Conservation (phyloP, 30 jellyfish, hydroid and myxozoan species). For the Sanderia malayensis region DNA sequence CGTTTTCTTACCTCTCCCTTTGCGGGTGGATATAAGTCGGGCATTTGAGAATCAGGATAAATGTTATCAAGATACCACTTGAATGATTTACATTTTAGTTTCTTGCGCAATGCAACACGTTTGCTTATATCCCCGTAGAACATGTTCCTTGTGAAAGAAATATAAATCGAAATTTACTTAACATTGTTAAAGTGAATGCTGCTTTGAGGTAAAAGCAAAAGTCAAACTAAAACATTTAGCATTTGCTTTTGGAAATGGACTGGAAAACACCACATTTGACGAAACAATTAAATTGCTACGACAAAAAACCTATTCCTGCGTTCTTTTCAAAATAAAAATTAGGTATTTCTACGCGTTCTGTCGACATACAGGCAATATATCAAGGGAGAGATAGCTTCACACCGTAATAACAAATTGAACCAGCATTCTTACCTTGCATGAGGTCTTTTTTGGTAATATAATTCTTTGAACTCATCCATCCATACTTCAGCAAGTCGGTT, state of each 20-base stretch:
- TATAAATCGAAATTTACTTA: no score
- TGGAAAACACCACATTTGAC: no score
- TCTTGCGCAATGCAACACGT: conserved; percentile 81
- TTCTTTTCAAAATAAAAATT: no score
- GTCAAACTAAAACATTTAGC: not conserved
- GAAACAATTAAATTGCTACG: no score
- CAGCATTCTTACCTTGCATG: conserved; percentile 81
- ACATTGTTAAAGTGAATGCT: no score
- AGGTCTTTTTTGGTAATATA: conserved; percentile 88
- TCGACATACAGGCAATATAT: no score
- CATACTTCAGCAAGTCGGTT: conserved; percentile 96
- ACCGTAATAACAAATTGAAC: no score
- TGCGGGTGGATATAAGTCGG: conserved; percentile 96
- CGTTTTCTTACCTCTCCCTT: conserved; percentile 87
- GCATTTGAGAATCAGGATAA: conserved; percentile 94
- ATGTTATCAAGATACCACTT: conserved; percentile 91
- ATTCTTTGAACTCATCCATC: conserved; percentile 96
- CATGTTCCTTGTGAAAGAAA: conserved; percentile 56
- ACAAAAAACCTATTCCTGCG: no score
- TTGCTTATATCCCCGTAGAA: conserved; percentile 78
- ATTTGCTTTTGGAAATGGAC: no score
- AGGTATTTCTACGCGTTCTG: no score
- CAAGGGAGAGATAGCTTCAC: no score
- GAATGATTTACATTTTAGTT: conserved; percentile 75
- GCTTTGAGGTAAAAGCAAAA: no score